Percentiles rank a stretch among this genome's conserved stretches.
Evolutionary conservation across 2,888 invertebrate species (phyloP).

Genomic region (Blastobasis lacticolella): DNA sequence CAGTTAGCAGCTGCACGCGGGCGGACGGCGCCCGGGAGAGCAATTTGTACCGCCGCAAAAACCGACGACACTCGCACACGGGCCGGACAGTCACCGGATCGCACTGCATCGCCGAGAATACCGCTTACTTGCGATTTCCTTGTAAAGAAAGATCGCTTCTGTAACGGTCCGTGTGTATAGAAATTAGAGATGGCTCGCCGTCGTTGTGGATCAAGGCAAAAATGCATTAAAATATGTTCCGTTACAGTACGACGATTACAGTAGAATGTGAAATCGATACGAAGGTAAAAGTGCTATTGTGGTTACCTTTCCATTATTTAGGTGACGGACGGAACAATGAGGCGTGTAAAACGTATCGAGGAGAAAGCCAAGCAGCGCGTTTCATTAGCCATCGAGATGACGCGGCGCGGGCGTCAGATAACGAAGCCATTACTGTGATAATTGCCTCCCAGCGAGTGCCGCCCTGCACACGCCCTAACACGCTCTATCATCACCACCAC

Average conservation of each 20-base stretch:
- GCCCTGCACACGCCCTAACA: not conserved
- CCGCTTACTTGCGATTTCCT: slow-evolving; percentile 12
- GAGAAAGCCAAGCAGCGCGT: slow-evolving; percentile 37
- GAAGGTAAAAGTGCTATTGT: slow-evolving; percentile 11
- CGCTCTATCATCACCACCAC: not conserved
- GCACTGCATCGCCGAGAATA: slow-evolving; percentile 8
- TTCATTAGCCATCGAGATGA: slow-evolving; percentile 49
- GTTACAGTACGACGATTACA: not conserved
- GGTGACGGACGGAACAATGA: slow-evolving; percentile 23
- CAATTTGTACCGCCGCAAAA: slow-evolving; percentile 47
- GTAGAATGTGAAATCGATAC: slow-evolving; percentile 2
- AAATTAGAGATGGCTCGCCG: no score
- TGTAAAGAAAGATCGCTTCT: slow-evolving; percentile 12
- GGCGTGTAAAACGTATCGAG: slow-evolving; percentile 21
- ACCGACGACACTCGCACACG: slow-evolving; percentile 27
- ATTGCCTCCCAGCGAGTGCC: slow-evolving; percentile 40
- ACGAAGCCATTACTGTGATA: slow-evolving; percentile 53
- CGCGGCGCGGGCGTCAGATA: slow-evolving; percentile 39
- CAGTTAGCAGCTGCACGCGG: slow-evolving; percentile 37
- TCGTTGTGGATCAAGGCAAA: no score
- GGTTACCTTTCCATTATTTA: slow-evolving; percentile 17
- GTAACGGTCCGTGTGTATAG: no score
- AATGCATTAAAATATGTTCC: not conserved
- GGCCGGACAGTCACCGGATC: slow-evolving; percentile 12
- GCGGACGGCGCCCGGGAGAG: slow-evolving; percentile 37